Percentiles rank a stretch among this genome's conserved stretches.
These are phyloP conservation scores for Trachythela sp. DNA, from an alignment of 64 coral and sea anemone species.

Conservation along the genomic window DNA sequence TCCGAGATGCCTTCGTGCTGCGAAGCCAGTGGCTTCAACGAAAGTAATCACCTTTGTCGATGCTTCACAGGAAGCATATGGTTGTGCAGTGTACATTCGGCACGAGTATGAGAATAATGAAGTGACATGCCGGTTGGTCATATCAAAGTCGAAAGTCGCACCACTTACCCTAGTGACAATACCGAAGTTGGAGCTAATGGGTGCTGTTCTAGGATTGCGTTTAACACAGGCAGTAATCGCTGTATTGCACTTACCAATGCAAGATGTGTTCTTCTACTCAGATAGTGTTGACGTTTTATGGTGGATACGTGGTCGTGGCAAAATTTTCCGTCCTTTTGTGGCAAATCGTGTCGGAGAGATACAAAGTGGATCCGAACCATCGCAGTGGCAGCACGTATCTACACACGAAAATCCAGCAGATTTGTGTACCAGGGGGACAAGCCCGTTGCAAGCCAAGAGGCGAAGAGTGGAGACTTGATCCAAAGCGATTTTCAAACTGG, in stretches of 20 bases:
- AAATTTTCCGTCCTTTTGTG: background rate
- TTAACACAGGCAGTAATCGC: background rate
- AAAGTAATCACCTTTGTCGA: conserved; percentile 56
- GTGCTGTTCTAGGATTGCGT: background rate
- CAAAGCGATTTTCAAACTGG: background rate
- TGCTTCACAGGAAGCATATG: conserved; percentile 51
- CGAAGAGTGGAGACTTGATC: background rate
- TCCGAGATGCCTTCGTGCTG: conserved; percentile 9
- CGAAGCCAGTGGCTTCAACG: background rate
- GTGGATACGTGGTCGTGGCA: background rate
- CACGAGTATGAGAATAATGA: conserved; percentile 9
- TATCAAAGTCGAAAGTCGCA: conserved; percentile 50
- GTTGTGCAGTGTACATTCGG: conserved; percentile 34
- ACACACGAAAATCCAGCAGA: background rate
- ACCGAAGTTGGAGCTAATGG: conserved; percentile 5
- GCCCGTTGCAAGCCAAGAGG: background rate
- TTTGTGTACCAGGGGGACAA: too few species aligned
- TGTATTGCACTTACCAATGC: background rate
- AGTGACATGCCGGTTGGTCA: conserved; percentile 21
- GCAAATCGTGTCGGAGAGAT: background rate
- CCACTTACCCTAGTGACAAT: conserved; percentile 34
- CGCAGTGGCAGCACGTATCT: conserved; percentile 7
- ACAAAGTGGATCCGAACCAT: background rate
- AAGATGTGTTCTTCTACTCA: background rate
- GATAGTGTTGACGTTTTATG: background rate